Conservation (phyloP, 2,797 vertebrate species). For the Acrocephalus scirpaceus region DNA sequence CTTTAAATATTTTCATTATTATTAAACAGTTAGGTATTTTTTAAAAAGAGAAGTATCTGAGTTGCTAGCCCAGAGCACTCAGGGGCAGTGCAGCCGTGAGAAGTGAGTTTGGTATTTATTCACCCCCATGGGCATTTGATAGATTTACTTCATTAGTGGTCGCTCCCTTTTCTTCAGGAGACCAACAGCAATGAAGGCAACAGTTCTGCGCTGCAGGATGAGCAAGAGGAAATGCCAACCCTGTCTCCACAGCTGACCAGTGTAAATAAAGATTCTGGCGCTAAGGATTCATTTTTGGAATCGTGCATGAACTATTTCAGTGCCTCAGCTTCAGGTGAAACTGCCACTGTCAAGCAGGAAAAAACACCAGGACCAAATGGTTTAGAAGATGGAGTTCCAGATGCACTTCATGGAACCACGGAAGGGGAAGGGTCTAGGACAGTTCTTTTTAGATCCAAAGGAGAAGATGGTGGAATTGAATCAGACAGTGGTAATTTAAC, state of each 20-base stretch:
- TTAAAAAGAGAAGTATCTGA: background rate
- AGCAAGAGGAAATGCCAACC: constrained; percentile 69
- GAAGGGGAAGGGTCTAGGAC: background rate
- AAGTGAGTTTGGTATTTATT: background rate
- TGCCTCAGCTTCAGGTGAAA: background rate
- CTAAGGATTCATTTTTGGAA: constrained; percentile 41
- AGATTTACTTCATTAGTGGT: background rate
- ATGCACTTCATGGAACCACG: background rate
- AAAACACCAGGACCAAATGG: background rate
- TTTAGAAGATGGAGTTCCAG: background rate
- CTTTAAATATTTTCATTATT: background rate
- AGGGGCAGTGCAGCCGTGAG: background rate
- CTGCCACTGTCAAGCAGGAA: background rate
- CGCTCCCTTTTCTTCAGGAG: constrained; percentile 60
- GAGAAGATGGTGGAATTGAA: background rate
- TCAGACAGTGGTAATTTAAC: background rate
- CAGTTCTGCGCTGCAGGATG: background rate
- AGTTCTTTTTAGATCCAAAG: background rate
- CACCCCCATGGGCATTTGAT: background rate
- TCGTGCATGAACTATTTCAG: constrained; percentile 54
- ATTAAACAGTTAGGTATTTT: background rate
- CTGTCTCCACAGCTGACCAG: constrained; percentile 60
- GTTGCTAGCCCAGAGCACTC: background rate
- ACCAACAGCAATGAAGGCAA: background rate
- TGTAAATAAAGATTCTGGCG: background rate